Base-by-base conservation (phyloP, 2,888 invertebrate species). In the Dryadula phaetusa region DNA sequence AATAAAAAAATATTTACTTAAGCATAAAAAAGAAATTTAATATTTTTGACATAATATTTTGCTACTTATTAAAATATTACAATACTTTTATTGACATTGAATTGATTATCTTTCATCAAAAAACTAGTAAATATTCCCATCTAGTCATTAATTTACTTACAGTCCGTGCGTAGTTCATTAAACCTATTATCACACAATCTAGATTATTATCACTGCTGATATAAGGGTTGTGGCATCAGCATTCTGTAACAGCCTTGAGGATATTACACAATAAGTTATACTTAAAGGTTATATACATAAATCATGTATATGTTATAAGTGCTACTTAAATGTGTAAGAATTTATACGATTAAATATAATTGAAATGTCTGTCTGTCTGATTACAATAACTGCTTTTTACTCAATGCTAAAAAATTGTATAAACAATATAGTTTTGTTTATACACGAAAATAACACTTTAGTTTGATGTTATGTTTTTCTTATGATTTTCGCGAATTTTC, bases 171-270 rank as follows among this genome's bases (percentile, higher is more conserved):
- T 25, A n/a, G 56, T 56, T 56, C 56, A 56, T 56, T 56, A 56
- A 40, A 40, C 56, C 16, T 16, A 56, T 56, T 56, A 56, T 56
- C 56, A 40, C 10, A n/a, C 22, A 40, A 37, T 56, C 37, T 56
- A 40, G 40, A 56, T 56, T 25, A 40, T 56, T 46, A 44, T 32
- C 25, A 46, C 28, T 42, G 42, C 44, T 44, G 58, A 58, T 60
- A 60, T 18, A 18, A 44, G 28, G 18, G 16, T 28, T 32, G 28
- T 60, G 46, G 0, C 20, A 32, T 60, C 60, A 28, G 10, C 44
- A 25, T 44, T 60, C 42, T 6, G 12, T 25, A 8, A 60, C 18
- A n/a, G 20, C 22, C 22, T 56, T 60, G 28, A 58, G 5, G 0
- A 60, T 28, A 44, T 56, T 56, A n/a, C 4, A 40, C 22, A 40